A percentile compares a stretch with the other conserved stretches of the same genome.
Conservation (phyloP, 2,113 vertebrate genomes). For the Regulus satrapa region DNA sequence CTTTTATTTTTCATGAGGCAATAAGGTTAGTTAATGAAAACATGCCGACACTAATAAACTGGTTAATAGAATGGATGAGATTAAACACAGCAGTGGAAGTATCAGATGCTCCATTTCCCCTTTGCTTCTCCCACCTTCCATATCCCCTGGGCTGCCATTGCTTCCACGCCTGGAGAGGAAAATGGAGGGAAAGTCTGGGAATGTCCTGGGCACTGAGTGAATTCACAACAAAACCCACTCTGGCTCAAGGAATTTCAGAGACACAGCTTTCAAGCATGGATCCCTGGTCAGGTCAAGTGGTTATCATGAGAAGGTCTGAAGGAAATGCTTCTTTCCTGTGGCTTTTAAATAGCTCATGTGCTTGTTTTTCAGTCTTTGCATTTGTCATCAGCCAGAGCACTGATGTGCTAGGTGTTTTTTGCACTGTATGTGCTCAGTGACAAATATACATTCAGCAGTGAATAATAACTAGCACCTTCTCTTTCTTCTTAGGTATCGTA, state of each 20-base stretch:
- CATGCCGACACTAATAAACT: neutral
- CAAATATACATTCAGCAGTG: neutral
- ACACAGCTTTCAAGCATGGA: neutral
- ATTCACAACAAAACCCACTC: neutral
- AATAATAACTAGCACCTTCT: neutral
- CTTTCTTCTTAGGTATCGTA: conserved; percentile 85
- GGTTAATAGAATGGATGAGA: neutral
- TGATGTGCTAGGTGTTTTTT: neutral
- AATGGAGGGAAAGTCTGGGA: neutral
- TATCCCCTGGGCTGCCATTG: neutral
- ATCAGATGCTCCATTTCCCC: neutral
- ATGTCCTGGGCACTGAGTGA: rapidly evolving
- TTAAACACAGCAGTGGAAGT: neutral
- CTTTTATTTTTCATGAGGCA: neutral
- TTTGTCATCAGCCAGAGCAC: neutral
- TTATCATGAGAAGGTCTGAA: neutral
- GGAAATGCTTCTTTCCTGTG: neutral
- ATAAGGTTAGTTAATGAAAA: neutral
- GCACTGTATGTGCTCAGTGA: neutral
- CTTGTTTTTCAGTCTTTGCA: neutral
- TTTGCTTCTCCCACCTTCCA: neutral
- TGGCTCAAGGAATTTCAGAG: neutral
- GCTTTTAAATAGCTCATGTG: neutral
- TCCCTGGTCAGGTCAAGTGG: neutral
- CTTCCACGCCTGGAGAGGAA: neutral